phyloP scores from a whole-genome alignment of 1,140 invertebrate species.

The Diachasma alloeum region DNA sequence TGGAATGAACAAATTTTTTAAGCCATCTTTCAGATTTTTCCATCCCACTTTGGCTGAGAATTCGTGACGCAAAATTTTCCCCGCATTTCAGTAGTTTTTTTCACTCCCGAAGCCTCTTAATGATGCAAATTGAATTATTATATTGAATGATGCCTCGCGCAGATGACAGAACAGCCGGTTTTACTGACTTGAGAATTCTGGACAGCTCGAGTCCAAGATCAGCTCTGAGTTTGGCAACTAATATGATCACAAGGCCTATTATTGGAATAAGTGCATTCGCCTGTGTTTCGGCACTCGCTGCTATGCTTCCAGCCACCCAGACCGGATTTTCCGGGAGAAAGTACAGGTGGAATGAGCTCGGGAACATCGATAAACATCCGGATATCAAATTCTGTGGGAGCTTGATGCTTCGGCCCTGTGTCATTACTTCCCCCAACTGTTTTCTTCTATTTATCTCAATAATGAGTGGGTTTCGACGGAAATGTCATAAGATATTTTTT shows the following conservation, averaged over 20 bases:
- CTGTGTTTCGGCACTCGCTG: constrained; percentile 55
- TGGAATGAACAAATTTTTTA: too few relatives aligned
- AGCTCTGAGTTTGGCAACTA: constrained; percentile 57
- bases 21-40: too few relatives aligned
- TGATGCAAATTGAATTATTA: background rate
- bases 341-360: constrained; percentile 43
- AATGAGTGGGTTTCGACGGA: too few relatives aligned
- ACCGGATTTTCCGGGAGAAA: constrained; percentile 61
- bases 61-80: too few relatives aligned
- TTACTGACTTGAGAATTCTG: constrained; percentile 50
- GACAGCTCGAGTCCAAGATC: constrained; percentile 48
- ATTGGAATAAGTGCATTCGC: constrained; percentile 59
- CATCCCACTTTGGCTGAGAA: too few relatives aligned
- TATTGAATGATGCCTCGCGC: constrained; percentile 8
- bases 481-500: too few relatives aligned
- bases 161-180: constrained; percentile 61
- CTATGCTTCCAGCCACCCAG: constrained; percentile 58
- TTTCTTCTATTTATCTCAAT: too few relatives aligned
- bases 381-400: constrained; percentile 65
- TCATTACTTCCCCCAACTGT: constrained; percentile 68
- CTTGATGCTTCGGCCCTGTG: constrained; percentile 69
- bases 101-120: background rate
- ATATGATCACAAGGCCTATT: constrained; percentile 53
- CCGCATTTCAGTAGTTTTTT: constrained; percentile 38
- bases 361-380: constrained; percentile 55